Evolutionary conservation across 2,797 vertebrate species (phyloP), one percentile per base, ranked within the genome.

Genomic region (Lagocephalus sceleratus): DNA sequence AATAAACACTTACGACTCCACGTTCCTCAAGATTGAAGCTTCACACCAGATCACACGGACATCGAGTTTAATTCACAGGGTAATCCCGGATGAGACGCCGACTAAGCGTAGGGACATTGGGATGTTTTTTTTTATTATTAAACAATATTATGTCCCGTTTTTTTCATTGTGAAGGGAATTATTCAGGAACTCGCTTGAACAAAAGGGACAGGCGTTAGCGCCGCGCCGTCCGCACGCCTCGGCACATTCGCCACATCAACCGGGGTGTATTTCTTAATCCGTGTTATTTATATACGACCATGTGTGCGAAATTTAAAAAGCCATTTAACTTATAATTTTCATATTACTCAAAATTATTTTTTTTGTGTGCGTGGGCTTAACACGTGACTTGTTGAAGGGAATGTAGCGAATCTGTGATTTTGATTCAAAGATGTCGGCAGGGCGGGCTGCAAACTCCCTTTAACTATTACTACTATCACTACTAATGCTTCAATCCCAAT

Each of bases 1-100:
- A 76, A 77, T 75, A 81, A 90, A 86, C 87, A 91, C 89, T 90
- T 87, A 92, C 91, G 85, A 85, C 87, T 90, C 82, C 86, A 76
- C 85, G 83, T 75, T 89, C 83, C 79, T 78, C 74, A 68, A 73
- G 78, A 71, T 73, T 84, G 82, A 78, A 35, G 82, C 58, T 65
- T 83, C 83, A 75, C 75, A 46, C 56, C 67, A 68, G 63, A 57
- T 71, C 71, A 51, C 69, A 73, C 57, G 68, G 68, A 41, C 45
- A 49, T 85, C 75, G 66, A 45, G 68, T 76, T 68, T 82, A 73
- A 72, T 71, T 71, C 71, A 78, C 79, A 50, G 51, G 48, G 62
- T 67, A 61, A 53, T 79, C 75, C 73, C 73, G 67, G 68, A 45
- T 47, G 54, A 63, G 23, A 40, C 42, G 54, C 43, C 50, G 4